Evolutionary conservation across 2,888 invertebrate genomes (phyloP).

Genomic region (Steinernema hermaphroditum): DNA sequence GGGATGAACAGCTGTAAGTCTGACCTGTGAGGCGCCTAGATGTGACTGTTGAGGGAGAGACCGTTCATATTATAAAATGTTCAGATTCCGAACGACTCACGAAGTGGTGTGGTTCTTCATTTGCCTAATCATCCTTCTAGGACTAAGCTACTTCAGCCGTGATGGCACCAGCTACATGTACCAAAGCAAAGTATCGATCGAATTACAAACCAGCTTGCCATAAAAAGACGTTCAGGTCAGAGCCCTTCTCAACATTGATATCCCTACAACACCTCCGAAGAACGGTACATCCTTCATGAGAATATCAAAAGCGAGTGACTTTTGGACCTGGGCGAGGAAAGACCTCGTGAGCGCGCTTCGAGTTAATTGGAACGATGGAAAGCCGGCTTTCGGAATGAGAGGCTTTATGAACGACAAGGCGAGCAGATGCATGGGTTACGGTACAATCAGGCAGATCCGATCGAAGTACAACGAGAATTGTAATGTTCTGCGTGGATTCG

Average conservation of each 20-base stretch:
- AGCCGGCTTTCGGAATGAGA: constrained; percentile 69
- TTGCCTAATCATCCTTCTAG: constrained; percentile 48
- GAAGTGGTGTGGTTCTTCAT: constrained; percentile 48
- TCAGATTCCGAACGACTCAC: constrained; percentile 44
- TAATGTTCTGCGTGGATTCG: constrained; percentile 35
- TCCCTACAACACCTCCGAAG: background rate
- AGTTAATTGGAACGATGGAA: constrained; percentile 70
- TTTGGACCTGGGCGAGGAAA: constrained; percentile 49
- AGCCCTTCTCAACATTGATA: constrained; percentile 14
- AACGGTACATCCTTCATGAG: constrained; percentile 44
- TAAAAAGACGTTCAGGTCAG: background rate
- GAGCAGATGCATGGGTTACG: constrained; percentile 70
- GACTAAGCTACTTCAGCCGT: constrained; percentile 47
- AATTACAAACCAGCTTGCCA: background rate
- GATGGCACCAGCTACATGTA: constrained; percentile 50
- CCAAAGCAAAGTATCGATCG: constrained; percentile 35
- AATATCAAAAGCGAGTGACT: constrained; percentile 43
- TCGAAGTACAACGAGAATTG: constrained; percentile 53
- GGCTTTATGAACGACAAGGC: constrained; percentile 70
- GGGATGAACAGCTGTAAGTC: constrained; percentile 41
- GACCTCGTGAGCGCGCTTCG: constrained; percentile 63
- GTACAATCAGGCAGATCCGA: constrained; percentile 70
- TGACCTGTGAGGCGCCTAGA: too few species aligned
- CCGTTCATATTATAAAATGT: too few species aligned
- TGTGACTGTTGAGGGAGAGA: too few species aligned